These are phyloP conservation scores for Alexandromys fortis DNA, from an alignment of 2,113 vertebrate species.

Conservation along the genomic window DNA sequence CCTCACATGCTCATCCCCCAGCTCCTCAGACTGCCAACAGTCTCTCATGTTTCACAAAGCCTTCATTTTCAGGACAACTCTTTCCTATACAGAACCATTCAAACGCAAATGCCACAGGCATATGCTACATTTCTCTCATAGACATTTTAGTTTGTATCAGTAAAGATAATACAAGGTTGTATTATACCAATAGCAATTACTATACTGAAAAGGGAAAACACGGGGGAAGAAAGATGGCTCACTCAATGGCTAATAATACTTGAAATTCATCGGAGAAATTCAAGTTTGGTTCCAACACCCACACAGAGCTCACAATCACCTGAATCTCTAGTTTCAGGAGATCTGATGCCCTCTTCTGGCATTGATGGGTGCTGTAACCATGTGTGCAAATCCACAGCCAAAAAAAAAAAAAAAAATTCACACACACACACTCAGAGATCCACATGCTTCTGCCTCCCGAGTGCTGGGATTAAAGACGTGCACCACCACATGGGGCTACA, in stretches of 20 bases:
- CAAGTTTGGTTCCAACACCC: background rate
- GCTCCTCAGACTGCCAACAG: background rate
- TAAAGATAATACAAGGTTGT: conserved; percentile 9
- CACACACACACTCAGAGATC: too few relatives aligned
- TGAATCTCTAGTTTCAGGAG: background rate
- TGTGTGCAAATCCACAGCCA: too few relatives aligned
- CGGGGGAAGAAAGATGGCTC: too few relatives aligned
- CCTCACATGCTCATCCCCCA: background rate
- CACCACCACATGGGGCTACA: too few relatives aligned
- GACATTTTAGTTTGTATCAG: conserved; percentile 29
- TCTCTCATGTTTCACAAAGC: background rate
- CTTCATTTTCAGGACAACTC: background rate
- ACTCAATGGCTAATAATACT: background rate
- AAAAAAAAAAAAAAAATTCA: too few relatives aligned
- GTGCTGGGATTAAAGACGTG: too few relatives aligned
- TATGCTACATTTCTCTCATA: background rate
- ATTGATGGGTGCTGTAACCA: too few relatives aligned
- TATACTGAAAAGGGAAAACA: background rate
- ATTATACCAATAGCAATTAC: background rate
- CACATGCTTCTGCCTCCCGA: too few relatives aligned
- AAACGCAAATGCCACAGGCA: conserved; percentile 52
- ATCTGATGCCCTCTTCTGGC: background rate
- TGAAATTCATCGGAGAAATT: background rate
- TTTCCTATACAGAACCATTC: conserved; percentile 26
- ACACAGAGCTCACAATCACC: background rate